These are phyloP conservation scores for Phalloptychus januarius DNA, from an alignment of 2,797 vertebrate genomes.

Conservation along the genomic window DNA sequence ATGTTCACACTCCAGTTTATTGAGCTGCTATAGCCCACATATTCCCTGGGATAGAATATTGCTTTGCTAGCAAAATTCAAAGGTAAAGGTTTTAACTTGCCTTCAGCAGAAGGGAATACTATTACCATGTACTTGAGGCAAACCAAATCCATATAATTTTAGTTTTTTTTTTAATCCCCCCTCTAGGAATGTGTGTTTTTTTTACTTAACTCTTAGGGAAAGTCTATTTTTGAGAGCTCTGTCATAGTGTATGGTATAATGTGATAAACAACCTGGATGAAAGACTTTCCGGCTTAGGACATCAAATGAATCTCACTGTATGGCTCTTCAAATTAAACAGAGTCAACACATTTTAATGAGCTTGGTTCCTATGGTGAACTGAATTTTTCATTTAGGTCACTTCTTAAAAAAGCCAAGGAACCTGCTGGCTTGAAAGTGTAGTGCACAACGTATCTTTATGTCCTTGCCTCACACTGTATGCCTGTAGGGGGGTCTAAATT, in stretches of 20 bases:
- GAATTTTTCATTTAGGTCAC: constrained; percentile 64
- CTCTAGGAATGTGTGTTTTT: constrained; percentile 55
- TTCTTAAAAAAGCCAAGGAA: constrained; percentile 37
- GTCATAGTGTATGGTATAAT: constrained; percentile 19
- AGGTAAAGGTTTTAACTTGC: constrained; percentile 71
- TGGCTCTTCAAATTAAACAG: constrained; percentile 54
- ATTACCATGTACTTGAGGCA: constrained; percentile 71
- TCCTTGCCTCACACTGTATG: constrained; percentile 45
- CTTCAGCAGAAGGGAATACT: constrained; percentile 57
- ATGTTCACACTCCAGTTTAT: constrained; percentile 16
- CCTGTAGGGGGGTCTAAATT: constrained; percentile 62
- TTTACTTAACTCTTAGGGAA: constrained; percentile 47
- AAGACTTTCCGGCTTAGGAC: constrained; percentile 40
- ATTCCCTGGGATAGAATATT: constrained; percentile 62
- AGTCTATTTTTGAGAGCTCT: constrained; percentile 18
- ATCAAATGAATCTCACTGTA: constrained; percentile 41
- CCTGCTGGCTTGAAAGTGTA: constrained; percentile 50
- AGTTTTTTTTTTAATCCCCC: constrained; percentile 40
- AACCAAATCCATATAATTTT: constrained; percentile 59
- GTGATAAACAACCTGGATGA: constrained; percentile 48
- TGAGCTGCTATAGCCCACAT: constrained; percentile 49
- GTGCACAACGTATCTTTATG: constrained; percentile 47
- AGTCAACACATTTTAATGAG: constrained; percentile 70
- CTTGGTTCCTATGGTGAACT: constrained; percentile 37
- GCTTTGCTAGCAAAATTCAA: constrained; percentile 72